These are phyloP conservation scores for Meles meles DNA, from an alignment of 2,113 vertebrate genomes.

Conservation along the genomic window DNA sequence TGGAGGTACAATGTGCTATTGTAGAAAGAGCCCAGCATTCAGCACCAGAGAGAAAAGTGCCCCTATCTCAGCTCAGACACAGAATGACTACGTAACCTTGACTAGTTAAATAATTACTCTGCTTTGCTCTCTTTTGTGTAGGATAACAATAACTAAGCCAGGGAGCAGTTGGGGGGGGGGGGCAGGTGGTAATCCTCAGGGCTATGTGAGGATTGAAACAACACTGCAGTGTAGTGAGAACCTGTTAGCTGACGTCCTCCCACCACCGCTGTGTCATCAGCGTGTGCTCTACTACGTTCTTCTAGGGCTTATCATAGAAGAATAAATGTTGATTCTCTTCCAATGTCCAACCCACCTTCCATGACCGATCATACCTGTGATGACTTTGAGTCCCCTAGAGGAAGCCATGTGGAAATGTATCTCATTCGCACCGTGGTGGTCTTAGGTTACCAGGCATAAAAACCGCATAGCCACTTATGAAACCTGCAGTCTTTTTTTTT, in stretches of 20 bases:
- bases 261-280: accelerated
- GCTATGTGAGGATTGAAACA: not conserved
- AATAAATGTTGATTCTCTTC: not conserved
- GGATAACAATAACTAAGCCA: not conserved
- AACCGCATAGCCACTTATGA: not conserved
- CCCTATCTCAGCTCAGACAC: not conserved
- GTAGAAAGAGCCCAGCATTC: not conserved
- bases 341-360: not conserved
- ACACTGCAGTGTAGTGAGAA: not conserved
- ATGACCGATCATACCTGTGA: not conserved
- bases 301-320: not conserved
- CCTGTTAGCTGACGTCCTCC: not conserved
- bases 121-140: not conserved
- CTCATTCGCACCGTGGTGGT: not conserved
- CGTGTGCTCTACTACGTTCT: not conserved
- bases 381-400: not conserved
- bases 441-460: not conserved
- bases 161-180: too few relatives aligned
- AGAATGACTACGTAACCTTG: not conserved
- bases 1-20: accelerated
- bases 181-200: not conserved
- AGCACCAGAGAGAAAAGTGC: not conserved
- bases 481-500: not conserved
- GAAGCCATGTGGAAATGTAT: not conserved
- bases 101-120: not conserved